Conservation (phyloP, 1,140 invertebrate genomes). For the Macrosteles quadrilineatus region DNA sequence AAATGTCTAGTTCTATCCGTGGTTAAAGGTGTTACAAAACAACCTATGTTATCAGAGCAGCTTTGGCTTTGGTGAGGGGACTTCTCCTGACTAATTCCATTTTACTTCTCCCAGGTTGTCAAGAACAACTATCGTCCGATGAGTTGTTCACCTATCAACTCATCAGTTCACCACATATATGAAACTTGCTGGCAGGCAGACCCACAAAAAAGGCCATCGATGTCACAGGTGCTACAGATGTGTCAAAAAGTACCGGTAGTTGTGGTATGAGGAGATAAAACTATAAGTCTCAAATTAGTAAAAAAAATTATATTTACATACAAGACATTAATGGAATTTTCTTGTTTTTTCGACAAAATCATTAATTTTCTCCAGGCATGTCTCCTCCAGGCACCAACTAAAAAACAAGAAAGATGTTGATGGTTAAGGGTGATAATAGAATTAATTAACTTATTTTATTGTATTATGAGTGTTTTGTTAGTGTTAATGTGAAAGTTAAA, state of each 20-base stretch:
- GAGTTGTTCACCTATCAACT: not conserved
- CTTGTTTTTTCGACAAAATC: not conserved
- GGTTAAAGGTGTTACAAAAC: too few species aligned
- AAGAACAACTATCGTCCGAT: conserved; percentile 38
- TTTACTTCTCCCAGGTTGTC: too few species aligned
- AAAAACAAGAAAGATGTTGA: conserved; percentile 30
- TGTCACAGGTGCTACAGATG: not conserved
- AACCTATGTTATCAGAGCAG: too few species aligned
- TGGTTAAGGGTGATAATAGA: not conserved
- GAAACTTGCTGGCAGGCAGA: conserved; percentile 3
- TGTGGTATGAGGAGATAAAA: too few species aligned
- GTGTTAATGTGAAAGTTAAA: conserved; percentile 17
- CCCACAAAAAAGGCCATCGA: not conserved
- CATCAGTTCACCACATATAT: not conserved
- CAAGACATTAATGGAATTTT: not conserved
- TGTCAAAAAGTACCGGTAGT: too few species aligned
- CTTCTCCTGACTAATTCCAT: too few species aligned
- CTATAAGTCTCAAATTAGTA: not conserved
- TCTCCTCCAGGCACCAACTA: conserved; percentile 42
- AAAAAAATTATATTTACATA: not conserved
- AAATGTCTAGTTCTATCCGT: too few species aligned
- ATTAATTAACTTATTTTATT: conserved; percentile 30
- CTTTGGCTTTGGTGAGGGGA: too few species aligned
- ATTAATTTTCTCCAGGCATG: conserved; percentile 39
- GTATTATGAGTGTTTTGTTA: not conserved